Evolutionary conservation across 2,113 vertebrate species (phyloP).

Genomic region (Oreochromis spilurus): DNA sequence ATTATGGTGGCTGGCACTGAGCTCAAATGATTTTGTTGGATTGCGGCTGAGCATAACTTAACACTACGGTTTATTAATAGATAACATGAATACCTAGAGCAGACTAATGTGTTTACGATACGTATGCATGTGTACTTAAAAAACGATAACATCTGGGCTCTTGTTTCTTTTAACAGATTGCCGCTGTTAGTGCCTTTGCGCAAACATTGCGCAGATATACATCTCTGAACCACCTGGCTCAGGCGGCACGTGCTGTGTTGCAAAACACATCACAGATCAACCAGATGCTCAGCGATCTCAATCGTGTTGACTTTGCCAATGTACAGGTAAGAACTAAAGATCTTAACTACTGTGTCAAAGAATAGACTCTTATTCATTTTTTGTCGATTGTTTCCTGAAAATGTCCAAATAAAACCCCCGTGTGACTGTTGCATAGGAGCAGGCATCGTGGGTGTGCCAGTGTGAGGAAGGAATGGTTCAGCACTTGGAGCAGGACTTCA

Average conservation of each 20-base stretch:
- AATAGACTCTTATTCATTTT: neutral
- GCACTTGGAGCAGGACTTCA: slow-evolving; percentile 96
- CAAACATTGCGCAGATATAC: slow-evolving; percentile 96
- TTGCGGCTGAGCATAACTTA: neutral
- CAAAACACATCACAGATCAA: slow-evolving; percentile 98
- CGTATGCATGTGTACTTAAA: neutral
- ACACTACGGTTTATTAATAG: neutral
- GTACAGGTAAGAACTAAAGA: slow-evolving; percentile 81
- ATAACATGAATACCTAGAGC: neutral
- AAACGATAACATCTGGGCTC: neutral
- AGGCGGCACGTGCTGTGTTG: slow-evolving; percentile 92
- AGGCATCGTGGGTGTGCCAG: slow-evolving; percentile 98
- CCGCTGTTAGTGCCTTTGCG: slow-evolving; percentile 94
- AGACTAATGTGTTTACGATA: neutral
- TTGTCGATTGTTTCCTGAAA: neutral
- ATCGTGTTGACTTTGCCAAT: slow-evolving; percentile 96
- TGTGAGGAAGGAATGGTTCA: slow-evolving; percentile 94
- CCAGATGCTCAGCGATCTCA: slow-evolving; percentile 99
- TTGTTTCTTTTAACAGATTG: slow-evolving; percentile 74
- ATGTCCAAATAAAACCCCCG: neutral
- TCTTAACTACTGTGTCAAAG: neutral
- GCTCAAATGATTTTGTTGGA: neutral
- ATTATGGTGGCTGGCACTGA: neutral
- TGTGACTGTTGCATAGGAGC: slow-evolving; percentile 76
- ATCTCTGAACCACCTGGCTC: slow-evolving; percentile 95